These are phyloP conservation scores for Uropsilus gracilis DNA, from an alignment of 2,113 vertebrate genomes.

Conservation along the genomic window DNA sequence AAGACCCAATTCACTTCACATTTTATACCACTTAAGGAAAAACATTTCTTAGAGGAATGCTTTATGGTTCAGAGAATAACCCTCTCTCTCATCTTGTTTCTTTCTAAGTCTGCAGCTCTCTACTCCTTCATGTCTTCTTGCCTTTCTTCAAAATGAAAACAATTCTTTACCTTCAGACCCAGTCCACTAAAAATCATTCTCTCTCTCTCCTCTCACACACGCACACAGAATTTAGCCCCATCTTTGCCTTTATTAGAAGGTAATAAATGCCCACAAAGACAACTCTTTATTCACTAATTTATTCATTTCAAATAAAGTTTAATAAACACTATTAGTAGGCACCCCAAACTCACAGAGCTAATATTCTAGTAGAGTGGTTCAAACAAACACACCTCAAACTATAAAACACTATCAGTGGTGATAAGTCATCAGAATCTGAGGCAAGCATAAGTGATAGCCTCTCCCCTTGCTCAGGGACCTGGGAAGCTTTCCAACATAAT, in stretches of 20 bases:
- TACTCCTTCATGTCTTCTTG: neutral
- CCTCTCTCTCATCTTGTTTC: neutral
- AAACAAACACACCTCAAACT: neutral
- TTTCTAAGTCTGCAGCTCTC: neutral
- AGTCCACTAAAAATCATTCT: neutral
- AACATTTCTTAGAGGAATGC: constrained; percentile 21
- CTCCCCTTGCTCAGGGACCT: fast-evolving
- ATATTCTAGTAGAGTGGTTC: neutral
- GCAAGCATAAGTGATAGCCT: too few relatives aligned
- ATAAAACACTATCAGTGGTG: fast-evolving
- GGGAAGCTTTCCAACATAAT: neutral
- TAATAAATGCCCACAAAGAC: neutral
- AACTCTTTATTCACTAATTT: neutral
- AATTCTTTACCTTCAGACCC: neutral
- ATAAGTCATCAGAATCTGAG: neutral
- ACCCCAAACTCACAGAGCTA: neutral
- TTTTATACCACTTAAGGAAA: constrained; percentile 71
- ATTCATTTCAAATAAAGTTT: neutral
- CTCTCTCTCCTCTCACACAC: neutral
- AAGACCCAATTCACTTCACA: constrained; percentile 6
- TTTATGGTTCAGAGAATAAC: constrained; percentile 23
- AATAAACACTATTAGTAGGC: neutral
- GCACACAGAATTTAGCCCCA: neutral
- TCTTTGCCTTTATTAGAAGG: neutral
- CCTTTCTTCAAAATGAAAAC: neutral